Evolutionary conservation across 2,113 vertebrate species (phyloP).

Genomic region (Empidonax traillii): DNA sequence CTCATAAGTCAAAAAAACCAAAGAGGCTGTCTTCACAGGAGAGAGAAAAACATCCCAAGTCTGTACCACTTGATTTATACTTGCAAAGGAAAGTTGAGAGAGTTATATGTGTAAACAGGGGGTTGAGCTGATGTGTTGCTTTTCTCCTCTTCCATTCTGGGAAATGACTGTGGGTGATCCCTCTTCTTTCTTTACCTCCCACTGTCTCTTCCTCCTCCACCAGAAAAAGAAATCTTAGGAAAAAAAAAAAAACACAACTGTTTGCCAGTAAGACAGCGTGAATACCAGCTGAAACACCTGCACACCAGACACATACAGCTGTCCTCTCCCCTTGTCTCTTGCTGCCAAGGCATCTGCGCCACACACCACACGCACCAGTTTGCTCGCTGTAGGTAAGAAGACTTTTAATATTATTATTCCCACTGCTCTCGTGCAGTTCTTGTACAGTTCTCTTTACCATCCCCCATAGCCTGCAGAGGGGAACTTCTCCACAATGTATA

Average conservation of each 20-base stretch:
- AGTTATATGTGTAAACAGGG: constrained; percentile 60
- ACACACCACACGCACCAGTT: neutral
- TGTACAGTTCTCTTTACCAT: constrained; percentile 14
- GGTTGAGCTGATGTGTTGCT: constrained; percentile 65
- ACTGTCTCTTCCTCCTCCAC: constrained; percentile 58
- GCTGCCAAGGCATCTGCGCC: constrained; percentile 57
- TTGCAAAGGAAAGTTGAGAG: constrained; percentile 62
- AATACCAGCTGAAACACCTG: constrained; percentile 77
- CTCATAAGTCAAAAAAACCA: constrained; percentile 16
- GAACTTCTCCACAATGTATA: neutral
- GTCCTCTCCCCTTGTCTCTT: constrained; percentile 18
- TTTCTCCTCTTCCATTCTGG: constrained; percentile 70
- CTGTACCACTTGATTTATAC: constrained; percentile 65
- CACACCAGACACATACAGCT: constrained; percentile 64
- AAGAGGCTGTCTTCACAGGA: constrained; percentile 64
- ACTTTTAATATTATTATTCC: constrained; percentile 44
- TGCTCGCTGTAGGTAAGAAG: constrained; percentile 56
- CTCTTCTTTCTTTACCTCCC: constrained; percentile 69
- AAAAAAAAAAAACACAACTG: neutral
- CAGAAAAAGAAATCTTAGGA: neutral
- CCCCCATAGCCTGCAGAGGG: neutral
- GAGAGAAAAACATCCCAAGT: constrained; percentile 73
- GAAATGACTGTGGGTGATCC: constrained; percentile 80
- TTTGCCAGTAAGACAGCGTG: constrained; percentile 68
- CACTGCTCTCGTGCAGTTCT: constrained; percentile 11